phyloP scores from a whole-genome alignment of 2,888 invertebrate genomes.

The Ypsolopha scabrella region DNA sequence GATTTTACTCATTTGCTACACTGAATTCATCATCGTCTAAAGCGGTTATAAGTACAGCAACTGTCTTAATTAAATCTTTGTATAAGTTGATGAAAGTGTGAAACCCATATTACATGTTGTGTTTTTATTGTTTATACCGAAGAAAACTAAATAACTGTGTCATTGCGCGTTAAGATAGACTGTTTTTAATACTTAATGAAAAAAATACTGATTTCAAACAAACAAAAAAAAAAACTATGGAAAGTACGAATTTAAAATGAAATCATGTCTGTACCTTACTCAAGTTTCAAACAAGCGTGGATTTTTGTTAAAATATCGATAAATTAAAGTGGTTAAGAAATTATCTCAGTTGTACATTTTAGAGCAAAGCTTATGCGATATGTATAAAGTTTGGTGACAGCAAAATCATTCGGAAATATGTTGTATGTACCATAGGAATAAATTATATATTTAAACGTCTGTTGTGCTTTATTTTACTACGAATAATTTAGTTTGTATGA shows the following conservation, averaged over 20 bases:
- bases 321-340: slow-evolving; percentile 9
- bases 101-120: too few relatives aligned
- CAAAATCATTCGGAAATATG: slow-evolving; percentile 52
- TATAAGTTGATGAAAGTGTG: too few relatives aligned
- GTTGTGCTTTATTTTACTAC: not conserved
- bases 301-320: slow-evolving; percentile 13
- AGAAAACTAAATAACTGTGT: too few relatives aligned
- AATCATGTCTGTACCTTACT: not conserved
- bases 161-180: slow-evolving; percentile 2
- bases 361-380: slow-evolving; percentile 11
- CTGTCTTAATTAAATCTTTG: too few relatives aligned
- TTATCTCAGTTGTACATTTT: slow-evolving; percentile 18
- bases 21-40: too few relatives aligned
- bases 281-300: slow-evolving; percentile 25
- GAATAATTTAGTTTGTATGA: too few relatives aligned
- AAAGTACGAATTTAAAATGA: slow-evolving; percentile 15
- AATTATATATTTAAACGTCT: slow-evolving; percentile 64
- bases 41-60: too few relatives aligned
- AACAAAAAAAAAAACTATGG: slow-evolving; percentile 13
- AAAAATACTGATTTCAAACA: slow-evolving; percentile 16
- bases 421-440: slow-evolving; percentile 62
- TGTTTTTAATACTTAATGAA: slow-evolving; percentile 5
- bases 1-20: too few relatives aligned
- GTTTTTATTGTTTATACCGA: too few relatives aligned
- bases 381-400: slow-evolving; percentile 16